Evolutionary conservation across 2,797 vertebrate genomes (phyloP), one percentile per base, ranked within the genome.

Genomic region (Gadopsis bispinosus): DNA sequence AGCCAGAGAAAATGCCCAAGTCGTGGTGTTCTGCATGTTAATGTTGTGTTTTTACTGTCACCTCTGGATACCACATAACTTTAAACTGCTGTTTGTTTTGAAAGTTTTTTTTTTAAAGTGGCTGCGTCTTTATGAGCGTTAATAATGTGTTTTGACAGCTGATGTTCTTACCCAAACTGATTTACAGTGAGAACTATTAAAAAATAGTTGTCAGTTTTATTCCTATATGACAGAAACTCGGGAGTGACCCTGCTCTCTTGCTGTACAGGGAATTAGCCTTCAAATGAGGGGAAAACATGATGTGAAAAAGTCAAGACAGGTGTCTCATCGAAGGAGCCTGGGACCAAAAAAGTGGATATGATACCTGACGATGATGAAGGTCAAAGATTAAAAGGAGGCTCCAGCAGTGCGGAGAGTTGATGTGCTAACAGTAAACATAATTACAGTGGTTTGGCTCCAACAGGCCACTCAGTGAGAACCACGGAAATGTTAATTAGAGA

Each of bases 401-500:
- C 59, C 48, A 48, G 66, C 29, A 51, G 10, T 67, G 33, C 16
- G 29, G 13, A 45, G n/a, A 65, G 37, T 29, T 45, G 29, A 22
- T 17, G 4, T 47, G n/a, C 8, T 61, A 20, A 56, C 35, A 47
- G 8, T 61, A 55, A 81, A 53, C 43, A 69, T 58, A 63, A 7
- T 47, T 53, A 9, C 7, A 48, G 20, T 69, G 41, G 6, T 79
- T 68, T 60, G 12, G n/a, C 8, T 55, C 5, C 63, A 59, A 20
- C 39, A 29, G 20, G 14, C 5, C 35, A 29, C 47, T 61, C 12
- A 9, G 10, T 66, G 51, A 37, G 17, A 75, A 74, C 68, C 47
- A 7, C n/a, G 3, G 61, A 78, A 54, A 72, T 83, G 47, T 60
- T 83, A 73, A 79, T 80, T 53, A 37, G 73, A 85, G 26, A 50